These are phyloP conservation scores for Erebia aethiops DNA, from an alignment of 2,888 invertebrate species.

Conservation along the genomic window DNA sequence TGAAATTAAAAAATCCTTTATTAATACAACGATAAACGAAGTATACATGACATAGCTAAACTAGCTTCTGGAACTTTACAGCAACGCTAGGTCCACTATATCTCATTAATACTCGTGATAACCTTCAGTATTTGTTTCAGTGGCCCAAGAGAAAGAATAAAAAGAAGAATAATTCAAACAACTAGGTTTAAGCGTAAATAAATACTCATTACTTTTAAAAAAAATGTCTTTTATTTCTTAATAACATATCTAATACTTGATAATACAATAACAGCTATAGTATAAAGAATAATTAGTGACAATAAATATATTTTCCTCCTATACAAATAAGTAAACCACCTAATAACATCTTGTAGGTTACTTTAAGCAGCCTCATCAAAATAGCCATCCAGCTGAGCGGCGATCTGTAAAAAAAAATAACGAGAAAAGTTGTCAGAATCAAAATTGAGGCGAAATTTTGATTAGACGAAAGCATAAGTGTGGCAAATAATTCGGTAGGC, in stretches of 20 bases:
- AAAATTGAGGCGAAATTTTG: too few species aligned
- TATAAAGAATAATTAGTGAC: slow-evolving; percentile 1
- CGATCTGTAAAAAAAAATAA: slow-evolving; percentile 77
- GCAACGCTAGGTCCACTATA: not conserved
- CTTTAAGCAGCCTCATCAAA: slow-evolving; percentile 93
- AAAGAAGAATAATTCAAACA: slow-evolving; percentile 48
- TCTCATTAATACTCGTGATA: not conserved
- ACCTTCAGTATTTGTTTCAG: slow-evolving; percentile 61
- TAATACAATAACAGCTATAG: slow-evolving; percentile 18
- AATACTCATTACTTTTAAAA: slow-evolving; percentile 13
- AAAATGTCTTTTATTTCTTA: slow-evolving; percentile 30
- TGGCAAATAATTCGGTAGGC: too few species aligned
- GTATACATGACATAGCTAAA: too few species aligned
- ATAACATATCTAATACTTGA: not conserved
- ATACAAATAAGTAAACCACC: not conserved
- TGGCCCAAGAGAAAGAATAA: slow-evolving; percentile 62
- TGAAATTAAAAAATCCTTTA: too few species aligned
- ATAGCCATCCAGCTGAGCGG: slow-evolving; percentile 92
- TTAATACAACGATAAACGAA: too few species aligned
- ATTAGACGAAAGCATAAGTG: too few species aligned
- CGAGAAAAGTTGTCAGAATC: too few species aligned
- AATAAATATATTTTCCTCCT: slow-evolving; percentile 26
- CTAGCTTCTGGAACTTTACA: not conserved
- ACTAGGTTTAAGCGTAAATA: slow-evolving; percentile 28
- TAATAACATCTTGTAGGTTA: not conserved